Base-by-base conservation (phyloP, 2,888 invertebrate species). In the Galerucella nymphaeae region DNA sequence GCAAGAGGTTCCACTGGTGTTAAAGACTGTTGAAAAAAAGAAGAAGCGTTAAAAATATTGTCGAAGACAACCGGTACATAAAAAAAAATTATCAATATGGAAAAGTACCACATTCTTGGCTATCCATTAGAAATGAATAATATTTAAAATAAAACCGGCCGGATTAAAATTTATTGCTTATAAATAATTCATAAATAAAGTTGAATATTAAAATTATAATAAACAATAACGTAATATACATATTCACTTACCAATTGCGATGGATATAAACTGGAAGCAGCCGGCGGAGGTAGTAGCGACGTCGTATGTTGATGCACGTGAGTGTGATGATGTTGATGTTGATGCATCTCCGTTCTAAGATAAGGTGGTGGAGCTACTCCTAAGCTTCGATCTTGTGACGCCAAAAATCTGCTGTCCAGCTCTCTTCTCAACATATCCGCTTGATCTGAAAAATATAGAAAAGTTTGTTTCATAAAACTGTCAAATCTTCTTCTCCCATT, bases 241-340 rank as follows among this genome's bases (percentile, higher is more conserved):
- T 13, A 48, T 48, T 48, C 13, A 86, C 89, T 88, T 84, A 93
- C 93, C 87, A 95, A 87, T 66, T 92, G 90, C 77, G 93, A 90
- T 66, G 92, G 91, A 78, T 90, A 90, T 80, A 90, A 88, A 55
- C 89, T 87, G 10, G 89, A 86, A 82, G 89, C 83, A 71, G 90
- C 86, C 23, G 90, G 89, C 23, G 90, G 90, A 66, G 92, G 90
- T 74, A 91, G 84, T 72, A 92, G 88, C 71, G 92, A 90, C 71
- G 93, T 90, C 79, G 94, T 93, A 86, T 95, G 94, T 84, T 95
- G 95, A 88, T 96, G 96, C 83, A 96, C 93, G 87, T 96, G 95
- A 68, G 95, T 95, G 86, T 96, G 96, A 85, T 96, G 96, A 88
- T 96, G 96, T 87, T 95, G 96, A 89, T 96, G 96, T 88, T 96